These are phyloP conservation scores for Bubo blakistoni DNA, from an alignment of 2,113 vertebrate species.

Conservation along the genomic window DNA sequence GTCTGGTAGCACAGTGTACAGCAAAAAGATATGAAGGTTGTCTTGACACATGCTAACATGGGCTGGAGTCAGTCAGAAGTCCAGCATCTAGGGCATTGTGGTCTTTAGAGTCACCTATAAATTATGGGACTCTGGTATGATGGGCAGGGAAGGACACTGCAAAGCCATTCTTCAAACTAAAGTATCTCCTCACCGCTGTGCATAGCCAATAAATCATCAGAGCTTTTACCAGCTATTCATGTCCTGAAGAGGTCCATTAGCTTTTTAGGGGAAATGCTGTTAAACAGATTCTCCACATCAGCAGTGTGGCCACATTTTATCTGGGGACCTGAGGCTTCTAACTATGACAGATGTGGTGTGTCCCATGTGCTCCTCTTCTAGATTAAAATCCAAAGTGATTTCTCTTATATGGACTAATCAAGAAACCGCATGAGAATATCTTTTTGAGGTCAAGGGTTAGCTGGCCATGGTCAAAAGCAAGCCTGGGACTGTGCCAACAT, in stretches of 20 bases:
- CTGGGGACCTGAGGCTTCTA: neutral
- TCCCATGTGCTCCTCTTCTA: neutral
- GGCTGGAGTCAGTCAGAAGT: neutral
- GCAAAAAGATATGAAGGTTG: neutral
- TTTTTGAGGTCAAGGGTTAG: neutral
- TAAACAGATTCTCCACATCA: neutral
- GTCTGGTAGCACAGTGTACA: neutral
- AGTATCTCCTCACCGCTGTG: neutral
- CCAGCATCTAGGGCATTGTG: neutral
- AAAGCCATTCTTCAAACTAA: neutral
- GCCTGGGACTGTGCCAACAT: neutral
- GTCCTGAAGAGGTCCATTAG: neutral
- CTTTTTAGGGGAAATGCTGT: neutral
- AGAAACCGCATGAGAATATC: neutral
- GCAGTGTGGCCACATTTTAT: neutral
- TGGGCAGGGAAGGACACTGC: neutral
- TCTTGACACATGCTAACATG: neutral
- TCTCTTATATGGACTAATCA: neutral
- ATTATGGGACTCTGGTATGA: neutral
- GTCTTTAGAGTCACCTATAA: neutral
- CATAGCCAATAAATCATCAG: neutral
- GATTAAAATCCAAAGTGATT: neutral
- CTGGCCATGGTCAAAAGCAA: neutral
- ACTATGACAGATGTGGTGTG: accelerated
- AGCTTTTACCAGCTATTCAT: neutral